These are phyloP conservation scores for Eustalomyia histrio DNA, from an alignment of 2,888 invertebrate genomes.

Conservation along the genomic window DNA sequence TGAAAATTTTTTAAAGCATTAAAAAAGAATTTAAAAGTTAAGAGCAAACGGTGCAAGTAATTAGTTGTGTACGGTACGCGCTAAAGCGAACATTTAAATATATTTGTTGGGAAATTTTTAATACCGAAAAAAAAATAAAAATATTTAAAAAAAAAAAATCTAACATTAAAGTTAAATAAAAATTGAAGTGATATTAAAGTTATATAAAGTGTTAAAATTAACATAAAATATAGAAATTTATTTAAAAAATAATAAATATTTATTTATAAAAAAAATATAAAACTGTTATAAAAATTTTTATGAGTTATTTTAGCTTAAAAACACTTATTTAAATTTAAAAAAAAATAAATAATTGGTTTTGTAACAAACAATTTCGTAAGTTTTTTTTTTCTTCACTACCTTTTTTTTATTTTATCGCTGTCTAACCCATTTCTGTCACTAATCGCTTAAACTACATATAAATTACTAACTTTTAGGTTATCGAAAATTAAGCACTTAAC, in stretches of 20 bases:
- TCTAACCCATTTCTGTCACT: too few relatives aligned
- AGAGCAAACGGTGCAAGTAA: conserved; percentile 67
- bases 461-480: too few relatives aligned
- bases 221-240: not conserved
- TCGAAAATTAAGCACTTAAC: too few relatives aligned
- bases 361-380: not conserved
- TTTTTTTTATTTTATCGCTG: not conserved
- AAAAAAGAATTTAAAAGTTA: conserved; percentile 71
- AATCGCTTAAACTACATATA: too few relatives aligned
- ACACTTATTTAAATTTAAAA: not conserved
- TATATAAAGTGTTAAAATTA: not conserved
- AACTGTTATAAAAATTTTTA: not conserved
- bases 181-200: conserved; percentile 1
- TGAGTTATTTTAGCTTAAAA: not conserved
- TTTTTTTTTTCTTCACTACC: not conserved
- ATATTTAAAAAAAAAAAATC: conserved; percentile 14
- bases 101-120: not conserved
- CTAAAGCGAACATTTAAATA: conserved; percentile 70
- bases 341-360: not conserved
- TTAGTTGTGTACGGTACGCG: conserved; percentile 75
- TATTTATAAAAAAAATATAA: conserved; percentile 9
- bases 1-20: not conserved
- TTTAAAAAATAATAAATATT: not conserved
- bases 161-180: not conserved
- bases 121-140: not conserved